Percentiles rank a stretch among this genome's conserved stretches.
Evolutionary conservation across 2,888 invertebrate genomes (phyloP).

Genomic region (Celastrina argiolus): DNA sequence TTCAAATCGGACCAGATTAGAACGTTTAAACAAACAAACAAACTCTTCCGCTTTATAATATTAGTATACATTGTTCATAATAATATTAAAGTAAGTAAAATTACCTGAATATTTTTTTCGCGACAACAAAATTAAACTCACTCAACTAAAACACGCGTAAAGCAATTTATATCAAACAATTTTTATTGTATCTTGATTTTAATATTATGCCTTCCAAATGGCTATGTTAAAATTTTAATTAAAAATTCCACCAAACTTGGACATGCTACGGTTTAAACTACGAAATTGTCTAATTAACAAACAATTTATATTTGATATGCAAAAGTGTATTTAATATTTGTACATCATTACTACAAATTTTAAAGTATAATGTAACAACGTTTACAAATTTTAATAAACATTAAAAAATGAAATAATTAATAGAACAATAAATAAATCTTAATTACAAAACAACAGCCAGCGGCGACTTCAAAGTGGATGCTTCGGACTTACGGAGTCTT

Average conservation of each 20-base stretch:
- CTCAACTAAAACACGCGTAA: neutral
- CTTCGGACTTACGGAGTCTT: neutral
- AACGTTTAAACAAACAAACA: too few relatives aligned
- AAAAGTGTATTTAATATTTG: conserved; percentile 1
- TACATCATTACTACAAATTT: neutral
- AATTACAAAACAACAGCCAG: neutral
- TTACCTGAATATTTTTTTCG: neutral
- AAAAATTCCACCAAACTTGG: conserved; percentile 11
- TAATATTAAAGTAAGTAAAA: neutral
- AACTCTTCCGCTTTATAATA: too few relatives aligned
- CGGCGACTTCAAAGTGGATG: conserved; percentile 5
- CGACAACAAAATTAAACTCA: neutral
- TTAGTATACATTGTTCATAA: neutral
- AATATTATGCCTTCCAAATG: neutral
- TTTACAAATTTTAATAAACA: conserved; percentile 9
- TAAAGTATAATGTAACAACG: conserved; percentile 8
- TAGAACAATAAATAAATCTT: conserved; percentile 13
- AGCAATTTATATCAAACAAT: neutral
- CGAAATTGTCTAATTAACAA: neutral
- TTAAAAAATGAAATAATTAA: conserved; percentile 14
- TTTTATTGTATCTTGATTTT: neutral
- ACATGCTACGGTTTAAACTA: conserved; percentile 14
- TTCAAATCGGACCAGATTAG: too few relatives aligned
- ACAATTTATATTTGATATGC: conserved; percentile 14
- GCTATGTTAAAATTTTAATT: conserved; percentile 14